These are phyloP conservation scores for Hesperia comma DNA, from an alignment of 2,888 invertebrate genomes.

Conservation along the genomic window DNA sequence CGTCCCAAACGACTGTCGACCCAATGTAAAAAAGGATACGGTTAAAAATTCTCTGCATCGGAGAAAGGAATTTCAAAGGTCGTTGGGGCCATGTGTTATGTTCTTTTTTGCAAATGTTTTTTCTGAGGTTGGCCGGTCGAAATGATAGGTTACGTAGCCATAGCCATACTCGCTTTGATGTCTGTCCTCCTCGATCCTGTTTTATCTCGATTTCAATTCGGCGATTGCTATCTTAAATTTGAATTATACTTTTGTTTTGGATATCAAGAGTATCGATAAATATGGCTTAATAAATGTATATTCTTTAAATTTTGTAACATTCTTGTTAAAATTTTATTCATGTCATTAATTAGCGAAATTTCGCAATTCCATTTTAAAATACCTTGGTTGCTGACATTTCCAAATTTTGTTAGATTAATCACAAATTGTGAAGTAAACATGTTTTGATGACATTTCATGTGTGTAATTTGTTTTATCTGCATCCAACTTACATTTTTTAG, in stretches of 20 bases:
- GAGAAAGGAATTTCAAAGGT: slow-evolving; percentile 74
- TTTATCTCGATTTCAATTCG: slow-evolving; percentile 26
- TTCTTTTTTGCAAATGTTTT: slow-evolving; percentile 76
- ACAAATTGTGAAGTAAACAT: slow-evolving; percentile 1
- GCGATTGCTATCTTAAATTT: slow-evolving; percentile 31
- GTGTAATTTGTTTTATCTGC: slow-evolving; percentile 10
- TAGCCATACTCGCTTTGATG: slow-evolving; percentile 48
- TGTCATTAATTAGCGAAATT: slow-evolving; percentile 25
- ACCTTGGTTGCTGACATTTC: slow-evolving; percentile 6
- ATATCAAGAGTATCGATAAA: slow-evolving; percentile 5
- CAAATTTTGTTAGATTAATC: slow-evolving; percentile 27
- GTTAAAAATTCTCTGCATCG: slow-evolving; percentile 45
- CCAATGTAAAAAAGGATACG: slow-evolving; percentile 44
- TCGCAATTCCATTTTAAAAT: slow-evolving; percentile 25
- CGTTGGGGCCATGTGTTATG: slow-evolving; percentile 70
- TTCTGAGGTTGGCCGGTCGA: slow-evolving; percentile 47
- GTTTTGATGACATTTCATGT: slow-evolving; percentile 20
- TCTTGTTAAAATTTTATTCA: slow-evolving; percentile 7
- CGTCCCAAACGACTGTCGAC: slow-evolving; percentile 45
- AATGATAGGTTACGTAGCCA: slow-evolving; percentile 61
- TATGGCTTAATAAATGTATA: neutral
- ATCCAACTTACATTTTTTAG: slow-evolving; percentile 6
- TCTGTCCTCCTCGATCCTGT: slow-evolving; percentile 34
- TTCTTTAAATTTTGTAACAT: slow-evolving; percentile 18
- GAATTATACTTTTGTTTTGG: slow-evolving; percentile 28